Conservation (phyloP, 2,113 vertebrate species). For the Shinisaurus crocodilurus region DNA sequence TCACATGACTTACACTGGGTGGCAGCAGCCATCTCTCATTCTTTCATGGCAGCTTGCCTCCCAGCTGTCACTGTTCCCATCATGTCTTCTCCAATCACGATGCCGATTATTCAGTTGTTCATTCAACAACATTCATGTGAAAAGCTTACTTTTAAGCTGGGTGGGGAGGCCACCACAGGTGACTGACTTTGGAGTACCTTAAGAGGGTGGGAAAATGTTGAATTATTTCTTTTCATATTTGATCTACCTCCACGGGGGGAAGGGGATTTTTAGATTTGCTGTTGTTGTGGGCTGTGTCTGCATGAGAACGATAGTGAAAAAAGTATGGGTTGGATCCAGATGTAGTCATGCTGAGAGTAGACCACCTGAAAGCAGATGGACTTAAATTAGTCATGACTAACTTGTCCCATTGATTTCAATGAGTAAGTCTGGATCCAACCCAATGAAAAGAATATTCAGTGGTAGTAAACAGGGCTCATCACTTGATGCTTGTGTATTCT, state of each 20-base stretch:
- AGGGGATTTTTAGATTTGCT: neutral
- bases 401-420: neutral
- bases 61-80: slow-evolving; percentile 23
- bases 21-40: no score
- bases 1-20: no score
- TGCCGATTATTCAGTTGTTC: slow-evolving; percentile 54
- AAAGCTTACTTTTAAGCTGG: neutral
- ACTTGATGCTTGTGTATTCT: slow-evolving; percentile 35
- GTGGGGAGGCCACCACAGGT: neutral
- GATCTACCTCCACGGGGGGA: neutral
- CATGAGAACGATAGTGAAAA: slow-evolving; percentile 39
- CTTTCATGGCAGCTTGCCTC: no score
- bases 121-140: slow-evolving; percentile 44
- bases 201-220: neutral
- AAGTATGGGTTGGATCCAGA: neutral
- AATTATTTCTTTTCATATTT: neutral
- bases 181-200: neutral
- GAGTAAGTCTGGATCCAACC: neutral
- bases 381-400: neutral
- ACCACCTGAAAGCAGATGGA: neutral
- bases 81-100: slow-evolving; percentile 1
- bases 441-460: slow-evolving; percentile 47
- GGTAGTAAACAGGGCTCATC: slow-evolving; percentile 40
- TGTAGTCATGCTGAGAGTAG: no score
- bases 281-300: neutral